Base-by-base conservation (phyloP, 1,140 invertebrate species). In the Drosophila melanica region DNA sequence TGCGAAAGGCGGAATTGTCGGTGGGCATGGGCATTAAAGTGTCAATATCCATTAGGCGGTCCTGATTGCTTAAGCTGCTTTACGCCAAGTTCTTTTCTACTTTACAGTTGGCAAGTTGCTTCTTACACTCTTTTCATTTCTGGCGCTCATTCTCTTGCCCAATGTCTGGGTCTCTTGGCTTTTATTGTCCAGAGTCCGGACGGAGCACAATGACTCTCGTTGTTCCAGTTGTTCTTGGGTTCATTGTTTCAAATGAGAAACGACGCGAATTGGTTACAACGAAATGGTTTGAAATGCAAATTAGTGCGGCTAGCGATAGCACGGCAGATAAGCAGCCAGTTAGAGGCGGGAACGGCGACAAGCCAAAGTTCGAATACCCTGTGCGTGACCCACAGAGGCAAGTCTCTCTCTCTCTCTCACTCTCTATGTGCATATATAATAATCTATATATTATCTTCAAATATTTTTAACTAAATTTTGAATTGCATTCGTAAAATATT, bases 181-280 rank as follows among this genome's bases (percentile, higher is more conserved):
- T 79, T 82, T 82, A 82, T 82, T 82, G 80, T 81, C 71, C 77
- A 65, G 35, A 79, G 79, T 65, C 68, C 75, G 73, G 44, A 77
- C 62, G 14, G 64, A 60, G 79, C 81, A 86, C 82, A 86, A 87
- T 86, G 81, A 86, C 81, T 86, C 63, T 60, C 71, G 81, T 82
- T 75, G 79, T 70, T 86, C 63, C 57, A 66, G 81, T 82, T 75
- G 79, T 70, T 87, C 78, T 79, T 76, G 82, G 78, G 81, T 86
- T 86, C 81, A 86, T 86, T 86, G 81, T 87, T 86, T 86, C 81
- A 86, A 86, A 87, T 86, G 85, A 86, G 79, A 86, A 86, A 86
- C 85, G 81, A 87, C 81, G 79, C 82, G 81, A 86, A 86, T 86
- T 86, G 81, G 79, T 87, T 87, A 81, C 75, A 78, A 80, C 75